Evolutionary conservation across 2,888 invertebrate species (phyloP), one percentile per base, ranked within the genome.

Genomic region (Amiota mariae): DNA sequence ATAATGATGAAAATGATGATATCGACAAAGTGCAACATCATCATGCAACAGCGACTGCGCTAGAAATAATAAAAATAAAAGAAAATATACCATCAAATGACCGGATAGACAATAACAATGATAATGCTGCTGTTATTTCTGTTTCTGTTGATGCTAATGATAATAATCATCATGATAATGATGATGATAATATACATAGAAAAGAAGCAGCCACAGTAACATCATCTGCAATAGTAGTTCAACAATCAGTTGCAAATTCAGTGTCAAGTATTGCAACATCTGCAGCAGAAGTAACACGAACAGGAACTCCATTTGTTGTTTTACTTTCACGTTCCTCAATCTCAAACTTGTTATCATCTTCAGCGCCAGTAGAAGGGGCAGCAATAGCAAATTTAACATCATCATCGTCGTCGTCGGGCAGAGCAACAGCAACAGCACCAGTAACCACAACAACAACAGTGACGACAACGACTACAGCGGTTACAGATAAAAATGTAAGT

Each of bases 401-500:
- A n/a, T 4, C 54, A 54, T 54, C 54, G 54, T 54, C 57, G 20
- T 18, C 15, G 20, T 36, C 36, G 3, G 36, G 36, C 36, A 36
- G 36, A 80, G 75, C 71, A 72, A 67, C 77, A 70, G 70, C 75
- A 73, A 76, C 12, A 68, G 73, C 72, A 73, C 68, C 76, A 73
- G 51, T 74, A 73, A 68, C 76, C 73, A 48, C 74, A 75, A 47
- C 75, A 77, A 13, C 71, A 75, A 48, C 73, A 73, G 64, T 72
- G 54, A 20, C 75, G 56, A 61, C 51, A 9, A 13, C 51, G 9
- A 51, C 51, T 3, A 13, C 76, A 73, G 66, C 57, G 57, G 8
- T 18, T 18, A 80, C 81, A 81, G 85, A 84, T 84, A 84, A 82
- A 85, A 84, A 80, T 76, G 84, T 84, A 82, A 79, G 84, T 81